Base-by-base conservation (phyloP, 2,888 invertebrate genomes). In the Trachelus stipa region DNA sequence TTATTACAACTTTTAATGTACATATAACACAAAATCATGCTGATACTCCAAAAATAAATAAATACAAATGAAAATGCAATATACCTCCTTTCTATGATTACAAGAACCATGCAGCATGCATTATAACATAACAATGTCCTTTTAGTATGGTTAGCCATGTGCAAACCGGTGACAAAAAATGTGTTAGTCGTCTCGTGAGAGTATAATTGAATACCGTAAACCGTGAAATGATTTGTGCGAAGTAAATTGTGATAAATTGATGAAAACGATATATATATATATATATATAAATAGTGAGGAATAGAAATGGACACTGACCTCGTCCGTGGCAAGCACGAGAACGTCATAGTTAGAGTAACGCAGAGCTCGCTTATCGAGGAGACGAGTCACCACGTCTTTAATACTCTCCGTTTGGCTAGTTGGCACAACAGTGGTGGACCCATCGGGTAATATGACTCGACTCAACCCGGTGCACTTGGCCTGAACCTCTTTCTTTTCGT, bases 391-490 rank as follows among this genome's bases (percentile, higher is more conserved):
- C 77, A 98, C 93, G 82, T 95, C 94, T 79, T 95, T 94, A 79
- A 98, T 95, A 0, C 95, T 95, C 90, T 97, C 96, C 37, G 94
- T 93, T 33, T 95, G 92, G 85, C 95, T 95, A 74, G 97, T 96
- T 85, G 96, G 96, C 79, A 98, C 96, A 84, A 98, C 98, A 1
- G 98, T 98, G 4, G 98, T 98, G 79, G 98, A 97, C 74, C 97
- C 96, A 92, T 98, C 98, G 2, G 97, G 97, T 80, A 99, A 92
- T 88, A 97, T 95, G 80, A 99, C 97, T 83, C 98, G 95, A 90
- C 97, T 97, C 40, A 97, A 90, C 80, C 91, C 91, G 82, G 91
- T 89, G 83, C 91, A 91, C 87, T 91, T 91, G 86, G 88, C 84
- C 81, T 89, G 90, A 85, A 86, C 87, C 79, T 91, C 91, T 89